Evolutionary conservation across 2,888 invertebrate genomes (phyloP).

Genomic region (Cepaea hortensis): DNA sequence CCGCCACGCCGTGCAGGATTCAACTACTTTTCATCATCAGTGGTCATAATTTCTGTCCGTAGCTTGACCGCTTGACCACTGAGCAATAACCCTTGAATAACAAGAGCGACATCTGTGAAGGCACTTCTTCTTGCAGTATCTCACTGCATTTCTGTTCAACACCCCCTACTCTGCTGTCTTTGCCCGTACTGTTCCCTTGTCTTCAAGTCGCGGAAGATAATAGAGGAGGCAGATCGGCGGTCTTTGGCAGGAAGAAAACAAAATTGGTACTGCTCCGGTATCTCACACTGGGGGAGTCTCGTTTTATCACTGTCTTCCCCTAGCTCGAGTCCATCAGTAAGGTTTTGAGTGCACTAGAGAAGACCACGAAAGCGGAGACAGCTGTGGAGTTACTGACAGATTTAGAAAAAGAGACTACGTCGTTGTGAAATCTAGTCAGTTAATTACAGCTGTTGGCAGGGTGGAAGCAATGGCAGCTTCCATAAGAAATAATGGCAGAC

Average conservation of each 20-base stretch:
- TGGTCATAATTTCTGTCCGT: slow-evolving; percentile 41
- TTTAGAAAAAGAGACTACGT: not conserved
- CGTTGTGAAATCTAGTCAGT: not conserved
- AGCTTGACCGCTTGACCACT: slow-evolving; percentile 45
- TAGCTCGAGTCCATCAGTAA: slow-evolving; percentile 22
- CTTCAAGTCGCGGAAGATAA: not conserved
- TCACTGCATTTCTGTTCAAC: slow-evolving; percentile 16
- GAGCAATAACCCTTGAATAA: slow-evolving; percentile 46
- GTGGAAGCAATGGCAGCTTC: not conserved
- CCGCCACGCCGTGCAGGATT: slow-evolving; percentile 2
- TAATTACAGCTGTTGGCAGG: too few species aligned
- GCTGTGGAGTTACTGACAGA: slow-evolving; percentile 24
- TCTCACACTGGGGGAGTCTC: slow-evolving; percentile 33
- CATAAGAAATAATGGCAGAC: not conserved
- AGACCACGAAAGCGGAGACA: slow-evolving; percentile 3
- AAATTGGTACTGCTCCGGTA: slow-evolving; percentile 26
- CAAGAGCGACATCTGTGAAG: slow-evolving; percentile 43
- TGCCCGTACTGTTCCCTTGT: slow-evolving; percentile 12
- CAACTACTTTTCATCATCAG: slow-evolving; percentile 44
- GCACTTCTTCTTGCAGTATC: slow-evolving; percentile 10
- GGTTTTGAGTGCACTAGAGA: slow-evolving; percentile 6
- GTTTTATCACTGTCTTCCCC: slow-evolving; percentile 6
- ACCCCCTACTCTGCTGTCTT: slow-evolving; percentile 27
- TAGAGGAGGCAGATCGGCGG: not conserved
- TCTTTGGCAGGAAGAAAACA: slow-evolving; percentile 25